Conservation (phyloP, 2,888 invertebrate genomes). For the Mythimna lalbum region DNA sequence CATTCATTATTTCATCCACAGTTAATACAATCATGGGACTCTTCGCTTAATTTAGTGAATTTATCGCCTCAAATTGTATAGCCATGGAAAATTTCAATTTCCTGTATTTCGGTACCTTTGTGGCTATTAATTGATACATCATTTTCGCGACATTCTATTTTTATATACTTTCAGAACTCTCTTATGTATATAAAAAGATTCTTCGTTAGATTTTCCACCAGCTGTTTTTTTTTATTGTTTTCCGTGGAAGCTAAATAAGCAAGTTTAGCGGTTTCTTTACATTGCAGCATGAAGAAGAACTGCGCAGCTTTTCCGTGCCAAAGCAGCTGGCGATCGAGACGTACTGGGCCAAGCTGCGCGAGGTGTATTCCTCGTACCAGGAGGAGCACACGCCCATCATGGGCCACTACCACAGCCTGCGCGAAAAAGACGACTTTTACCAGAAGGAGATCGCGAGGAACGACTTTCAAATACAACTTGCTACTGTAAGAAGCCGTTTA, state of each 20-base stretch:
- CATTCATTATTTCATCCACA: neutral
- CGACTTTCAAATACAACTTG: slow-evolving; percentile 79
- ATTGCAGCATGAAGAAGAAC: slow-evolving; percentile 84
- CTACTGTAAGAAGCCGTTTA: slow-evolving; percentile 71
- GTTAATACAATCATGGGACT: slow-evolving; percentile 20
- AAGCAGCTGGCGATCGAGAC: slow-evolving; percentile 84
- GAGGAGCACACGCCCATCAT: slow-evolving; percentile 86
- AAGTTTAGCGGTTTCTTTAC: neutral
- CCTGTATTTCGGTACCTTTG: slow-evolving; percentile 34
- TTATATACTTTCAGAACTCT: neutral
- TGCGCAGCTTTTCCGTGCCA: slow-evolving; percentile 81
- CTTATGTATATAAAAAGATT: neutral
- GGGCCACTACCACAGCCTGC: slow-evolving; percentile 81
- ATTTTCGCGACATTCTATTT: slow-evolving; percentile 3
- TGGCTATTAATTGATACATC: slow-evolving; percentile 18
- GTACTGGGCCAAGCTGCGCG: slow-evolving; percentile 81
- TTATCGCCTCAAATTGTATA: slow-evolving; percentile 30
- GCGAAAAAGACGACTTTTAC: slow-evolving; percentile 89
- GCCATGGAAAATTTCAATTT: slow-evolving; percentile 35
- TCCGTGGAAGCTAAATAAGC: neutral
- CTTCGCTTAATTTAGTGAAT: slow-evolving; percentile 33
- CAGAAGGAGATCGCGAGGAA: slow-evolving; percentile 87
- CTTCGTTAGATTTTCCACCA: neutral
- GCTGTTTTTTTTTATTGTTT: neutral
- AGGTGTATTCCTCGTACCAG: slow-evolving; percentile 80